Evolutionary conservation across 1,140 invertebrate genomes (phyloP).

Genomic region (Drosophila kikkawai): DNA sequence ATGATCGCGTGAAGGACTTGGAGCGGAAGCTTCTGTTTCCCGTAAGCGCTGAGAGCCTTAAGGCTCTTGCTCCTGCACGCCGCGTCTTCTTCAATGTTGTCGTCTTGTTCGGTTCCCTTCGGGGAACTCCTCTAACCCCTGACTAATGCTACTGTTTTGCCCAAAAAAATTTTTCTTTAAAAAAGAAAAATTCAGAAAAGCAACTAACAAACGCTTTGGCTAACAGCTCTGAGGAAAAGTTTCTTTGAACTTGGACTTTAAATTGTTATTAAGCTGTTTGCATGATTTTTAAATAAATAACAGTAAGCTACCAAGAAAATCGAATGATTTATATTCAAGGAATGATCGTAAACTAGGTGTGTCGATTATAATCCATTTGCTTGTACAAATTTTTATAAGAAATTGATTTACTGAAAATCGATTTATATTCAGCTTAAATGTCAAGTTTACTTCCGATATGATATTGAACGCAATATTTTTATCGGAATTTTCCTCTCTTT

Average conservation of each 20-base stretch:
- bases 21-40: slow-evolving; percentile 91
- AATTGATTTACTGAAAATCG: too few relatives aligned
- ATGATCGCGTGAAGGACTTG: slow-evolving; percentile 91
- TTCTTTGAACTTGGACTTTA: background rate
- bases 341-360: background rate
- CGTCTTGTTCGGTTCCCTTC: slow-evolving; percentile 17
- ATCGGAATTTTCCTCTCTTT: background rate
- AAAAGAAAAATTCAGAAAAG: background rate
- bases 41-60: slow-evolving; percentile 87
- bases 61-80: slow-evolving; percentile 23
- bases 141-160: slow-evolving; percentile 28
- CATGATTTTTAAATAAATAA: background rate
- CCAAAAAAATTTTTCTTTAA: background rate
- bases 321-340: background rate
- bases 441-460: too few relatives aligned
- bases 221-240: background rate
- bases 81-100: slow-evolving; percentile 42
- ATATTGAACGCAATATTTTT: too few relatives aligned
- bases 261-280: background rate
- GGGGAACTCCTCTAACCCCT: slow-evolving; percentile 14
- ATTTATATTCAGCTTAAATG: too few relatives aligned
- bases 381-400: too few relatives aligned
- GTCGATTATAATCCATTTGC: too few relatives aligned
- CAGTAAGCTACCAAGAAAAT: background rate
- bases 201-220: slow-evolving; percentile 10